phyloP scores from a whole-genome alignment of 2,113 vertebrate species.

The Heliornis fulica region DNA sequence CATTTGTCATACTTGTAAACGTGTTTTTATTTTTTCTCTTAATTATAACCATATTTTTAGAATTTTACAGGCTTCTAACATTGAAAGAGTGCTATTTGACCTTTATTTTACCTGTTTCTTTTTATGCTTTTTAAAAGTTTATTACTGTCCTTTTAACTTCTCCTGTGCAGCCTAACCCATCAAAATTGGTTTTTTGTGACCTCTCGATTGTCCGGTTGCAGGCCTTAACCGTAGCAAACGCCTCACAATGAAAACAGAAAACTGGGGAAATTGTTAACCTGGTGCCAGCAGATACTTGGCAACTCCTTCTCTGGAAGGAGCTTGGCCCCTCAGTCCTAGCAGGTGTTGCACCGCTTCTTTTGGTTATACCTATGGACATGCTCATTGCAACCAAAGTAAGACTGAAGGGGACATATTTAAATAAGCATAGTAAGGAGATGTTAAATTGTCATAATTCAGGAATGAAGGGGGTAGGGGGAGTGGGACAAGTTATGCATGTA shows the following conservation, averaged over 20 bases:
- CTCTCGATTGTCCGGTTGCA: background rate
- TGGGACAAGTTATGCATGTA: background rate
- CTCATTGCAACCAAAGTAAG: slow-evolving; percentile 49
- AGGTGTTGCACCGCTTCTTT: slow-evolving; percentile 55
- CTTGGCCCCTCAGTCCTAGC: slow-evolving; percentile 59
- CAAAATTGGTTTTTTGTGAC: background rate
- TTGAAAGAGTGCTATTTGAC: background rate
- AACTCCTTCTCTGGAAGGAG: slow-evolving; percentile 72
- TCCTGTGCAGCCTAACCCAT: background rate
- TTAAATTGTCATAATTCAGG: background rate
- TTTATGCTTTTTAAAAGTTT: background rate
- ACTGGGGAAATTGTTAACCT: slow-evolving; percentile 61
- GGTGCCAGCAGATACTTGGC: slow-evolving; percentile 62
- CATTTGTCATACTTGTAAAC: background rate
- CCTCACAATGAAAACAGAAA: slow-evolving; percentile 41
- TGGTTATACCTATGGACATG: slow-evolving; percentile 63
- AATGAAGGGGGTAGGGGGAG: background rate
- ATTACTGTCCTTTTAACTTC: background rate
- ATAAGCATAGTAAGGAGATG: background rate
- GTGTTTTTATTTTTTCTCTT: background rate
- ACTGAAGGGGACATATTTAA: slow-evolving; percentile 61
- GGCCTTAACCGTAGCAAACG: slow-evolving; percentile 59
- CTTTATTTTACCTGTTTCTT: no score
- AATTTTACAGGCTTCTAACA: background rate
- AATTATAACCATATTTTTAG: background rate